Base-by-base conservation (phyloP, 2,888 invertebrate species). In the Cantharis rustica region DNA sequence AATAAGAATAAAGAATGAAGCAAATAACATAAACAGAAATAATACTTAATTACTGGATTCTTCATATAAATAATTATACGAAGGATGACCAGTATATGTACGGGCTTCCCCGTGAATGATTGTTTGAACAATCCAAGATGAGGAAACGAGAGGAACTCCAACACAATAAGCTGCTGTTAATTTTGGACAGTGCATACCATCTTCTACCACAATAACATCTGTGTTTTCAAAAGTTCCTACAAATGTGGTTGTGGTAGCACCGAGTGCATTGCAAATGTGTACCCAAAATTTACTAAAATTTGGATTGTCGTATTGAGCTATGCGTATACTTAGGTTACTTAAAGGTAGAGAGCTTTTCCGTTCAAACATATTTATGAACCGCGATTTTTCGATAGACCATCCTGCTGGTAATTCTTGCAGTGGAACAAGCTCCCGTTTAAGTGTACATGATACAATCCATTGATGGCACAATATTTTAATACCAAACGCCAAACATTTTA, bases 401-500 rank as follows among this genome's bases (percentile, higher is more conserved):
- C 94, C 94, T 0, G 91, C 90, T 0, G 93, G 93, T 78, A 94
- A 83, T 3, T 91, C 88, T 76, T 90, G 90, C 4, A 85, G 79
- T 76, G 89, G 90, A 0, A 87, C 82, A 2, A 87, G 80, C 77
- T 86, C 86, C 61, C 88, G 87, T 82, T 87, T 82, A 15, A 86
- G 85, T 82, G 93, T 92, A 82, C 92, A 92, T 80, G 91, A 88
- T 27, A 93, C 90, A 72, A 95, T 90, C 95, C 95, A 96, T 75
- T 90, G 90, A 86, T 95, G 93, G 64, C 92, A 92, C 4, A 94
- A 88, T 7, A 92, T 91, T 17, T 89, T 84, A 0, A 95, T 90
- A 76, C 92, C 92, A 1, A 91, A 90, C 0, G 94, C 93, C 62
- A 95, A 85, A 80, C 93, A 94, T 80, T 93, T 91, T 81, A 95